phyloP scores from a whole-genome alignment of 1,140 invertebrate species.

The Drosophila parabipectinata region DNA sequence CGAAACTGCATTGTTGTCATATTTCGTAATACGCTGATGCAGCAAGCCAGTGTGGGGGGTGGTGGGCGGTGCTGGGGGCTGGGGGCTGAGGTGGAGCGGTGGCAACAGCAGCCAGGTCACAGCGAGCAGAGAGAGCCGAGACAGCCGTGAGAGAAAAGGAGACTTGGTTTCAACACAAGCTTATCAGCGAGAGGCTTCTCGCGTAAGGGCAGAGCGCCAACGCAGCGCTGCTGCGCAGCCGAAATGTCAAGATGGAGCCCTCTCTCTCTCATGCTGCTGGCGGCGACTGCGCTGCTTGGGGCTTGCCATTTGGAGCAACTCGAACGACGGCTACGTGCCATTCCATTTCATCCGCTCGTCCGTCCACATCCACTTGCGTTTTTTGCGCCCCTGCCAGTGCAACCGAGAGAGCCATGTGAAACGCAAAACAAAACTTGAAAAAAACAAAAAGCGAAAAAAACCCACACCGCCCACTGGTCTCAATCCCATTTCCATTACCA shows the following conservation, averaged over 20 bases:
- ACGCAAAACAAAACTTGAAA: background rate
- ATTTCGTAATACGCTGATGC: constrained; percentile 81
- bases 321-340: constrained; percentile 70
- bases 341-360: constrained; percentile 82
- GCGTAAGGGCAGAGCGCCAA: constrained; percentile 67
- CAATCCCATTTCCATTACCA: constrained; percentile 65
- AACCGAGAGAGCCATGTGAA: constrained; percentile 28
- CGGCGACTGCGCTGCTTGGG: constrained; percentile 41
- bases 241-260: constrained; percentile 62
- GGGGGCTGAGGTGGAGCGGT: constrained; percentile 2
- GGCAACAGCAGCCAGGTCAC: constrained; percentile 44
- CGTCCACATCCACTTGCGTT: constrained; percentile 78
- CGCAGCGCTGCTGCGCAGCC: constrained; percentile 48
- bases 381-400: constrained; percentile 44
- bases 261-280: constrained; percentile 18
- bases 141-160: constrained; percentile 21
- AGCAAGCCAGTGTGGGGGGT: constrained; percentile 33
- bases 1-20: constrained; percentile 83
- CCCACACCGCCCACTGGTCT: constrained; percentile 47
- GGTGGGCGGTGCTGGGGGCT: background rate
- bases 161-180: constrained; percentile 64
- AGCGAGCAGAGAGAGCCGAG: constrained; percentile 40
- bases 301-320: constrained; percentile 63
- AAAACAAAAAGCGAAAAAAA: constrained; percentile 26
- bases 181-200: constrained; percentile 51